Percentiles rank a stretch among this genome's conserved stretches.
Evolutionary conservation across 2,888 invertebrate genomes (phyloP).

Genomic region (Operophtera brumata): DNA sequence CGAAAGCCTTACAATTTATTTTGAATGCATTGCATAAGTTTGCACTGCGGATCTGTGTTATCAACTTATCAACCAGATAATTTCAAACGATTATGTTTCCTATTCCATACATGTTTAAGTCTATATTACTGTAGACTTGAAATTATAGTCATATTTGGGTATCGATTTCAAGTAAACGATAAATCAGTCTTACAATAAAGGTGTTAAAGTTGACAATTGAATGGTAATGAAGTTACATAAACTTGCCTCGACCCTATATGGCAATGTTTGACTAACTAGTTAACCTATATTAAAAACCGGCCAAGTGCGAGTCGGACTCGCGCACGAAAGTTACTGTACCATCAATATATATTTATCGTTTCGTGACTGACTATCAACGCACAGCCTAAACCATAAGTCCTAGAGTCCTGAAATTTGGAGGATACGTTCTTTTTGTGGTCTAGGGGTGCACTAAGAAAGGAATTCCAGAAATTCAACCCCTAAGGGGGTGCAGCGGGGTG

Average conservation of each 20-base stretch:
- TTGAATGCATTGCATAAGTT: not conserved
- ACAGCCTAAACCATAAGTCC: too few species aligned
- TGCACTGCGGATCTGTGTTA: not conserved
- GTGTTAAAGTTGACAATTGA: not conserved
- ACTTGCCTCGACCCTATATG: not conserved
- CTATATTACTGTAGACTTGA: not conserved
- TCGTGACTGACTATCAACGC: too few species aligned
- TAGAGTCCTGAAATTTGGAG: too few species aligned
- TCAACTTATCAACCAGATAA: not conserved
- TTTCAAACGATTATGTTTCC: not conserved
- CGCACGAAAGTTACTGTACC: too few species aligned
- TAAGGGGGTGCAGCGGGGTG: too few species aligned
- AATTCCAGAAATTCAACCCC: too few species aligned
- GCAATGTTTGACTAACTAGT: not conserved
- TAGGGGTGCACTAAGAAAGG: too few species aligned
- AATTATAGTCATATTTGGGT: not conserved
- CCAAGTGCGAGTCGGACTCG: too few species aligned
- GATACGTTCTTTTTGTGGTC: too few species aligned
- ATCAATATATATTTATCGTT: too few species aligned
- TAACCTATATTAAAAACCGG: not conserved
- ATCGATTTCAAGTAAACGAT: not conserved
- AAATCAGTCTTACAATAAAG: not conserved
- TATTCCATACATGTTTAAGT: not conserved
- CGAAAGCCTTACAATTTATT: not conserved
- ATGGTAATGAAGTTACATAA: not conserved